Conservation (phyloP, 2,888 invertebrate species). For the Leptopilina drosophilae region DNA sequence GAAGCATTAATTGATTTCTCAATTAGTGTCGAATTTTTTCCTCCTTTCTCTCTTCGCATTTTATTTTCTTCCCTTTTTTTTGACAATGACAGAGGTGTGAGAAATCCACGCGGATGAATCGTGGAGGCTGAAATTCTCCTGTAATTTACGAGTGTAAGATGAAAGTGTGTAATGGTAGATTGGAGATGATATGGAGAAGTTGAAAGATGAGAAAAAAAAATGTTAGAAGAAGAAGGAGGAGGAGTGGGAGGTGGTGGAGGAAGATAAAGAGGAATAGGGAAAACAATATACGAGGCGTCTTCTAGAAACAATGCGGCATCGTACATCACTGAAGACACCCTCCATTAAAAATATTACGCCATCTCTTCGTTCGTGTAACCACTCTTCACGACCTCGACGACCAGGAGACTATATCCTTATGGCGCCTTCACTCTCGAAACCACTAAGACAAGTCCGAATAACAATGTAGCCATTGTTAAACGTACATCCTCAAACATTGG, state of each 20-base stretch:
- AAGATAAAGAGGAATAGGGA: slow-evolving; percentile 54
- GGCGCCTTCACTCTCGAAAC: slow-evolving; percentile 42
- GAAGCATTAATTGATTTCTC: too few relatives aligned
- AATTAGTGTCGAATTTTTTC: too few relatives aligned
- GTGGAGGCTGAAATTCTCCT: not conserved
- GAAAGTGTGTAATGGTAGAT: slow-evolving; percentile 14
- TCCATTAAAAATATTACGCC: slow-evolving; percentile 77
- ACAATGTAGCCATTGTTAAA: slow-evolving; percentile 73
- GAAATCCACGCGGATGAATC: too few relatives aligned
- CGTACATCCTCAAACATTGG: slow-evolving; percentile 66
- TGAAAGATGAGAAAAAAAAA: slow-evolving; percentile 24
- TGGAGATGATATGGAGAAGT: slow-evolving; percentile 44
- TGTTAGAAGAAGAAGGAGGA: not conserved
- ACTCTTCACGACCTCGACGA: slow-evolving; percentile 48
- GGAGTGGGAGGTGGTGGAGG: not conserved
- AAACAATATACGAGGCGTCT: slow-evolving; percentile 73
- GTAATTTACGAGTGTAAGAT: not conserved
- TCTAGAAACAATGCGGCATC: slow-evolving; percentile 73
- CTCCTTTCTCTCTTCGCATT: too few relatives aligned
- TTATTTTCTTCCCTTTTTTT: too few relatives aligned
- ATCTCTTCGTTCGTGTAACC: slow-evolving; percentile 70
- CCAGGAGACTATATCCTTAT: slow-evolving; percentile 39
- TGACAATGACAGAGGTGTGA: too few relatives aligned
- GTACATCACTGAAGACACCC: slow-evolving; percentile 75
- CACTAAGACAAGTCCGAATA: slow-evolving; percentile 69